A percentile compares a stretch with the other conserved stretches of the same genome.
Conservation (phyloP, 2,888 invertebrate genomes). For the Notodonta dromedarius region DNA sequence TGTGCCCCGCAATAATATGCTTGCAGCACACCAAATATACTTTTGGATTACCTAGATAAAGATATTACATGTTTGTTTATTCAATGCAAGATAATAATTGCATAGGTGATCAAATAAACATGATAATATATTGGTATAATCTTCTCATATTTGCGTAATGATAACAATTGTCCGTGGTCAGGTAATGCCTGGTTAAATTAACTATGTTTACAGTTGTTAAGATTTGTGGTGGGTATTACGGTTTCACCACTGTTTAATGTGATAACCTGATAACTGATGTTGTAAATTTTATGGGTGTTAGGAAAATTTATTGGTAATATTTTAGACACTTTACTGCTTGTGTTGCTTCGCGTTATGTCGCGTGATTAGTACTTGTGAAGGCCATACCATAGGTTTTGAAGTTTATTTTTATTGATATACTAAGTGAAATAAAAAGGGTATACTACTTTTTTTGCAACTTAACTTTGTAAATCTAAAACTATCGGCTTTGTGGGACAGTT, state of each 20-base stretch:
- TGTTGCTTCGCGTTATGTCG: background rate
- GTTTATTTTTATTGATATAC: too few relatives aligned
- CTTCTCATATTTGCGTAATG: slow-evolving; percentile 1
- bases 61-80: slow-evolving; percentile 1
- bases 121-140: background rate
- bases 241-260: slow-evolving; percentile 1
- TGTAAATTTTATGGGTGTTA: slow-evolving; percentile 8
- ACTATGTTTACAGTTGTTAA: background rate
- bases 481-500: too few relatives aligned
- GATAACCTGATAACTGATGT: slow-evolving; percentile 7
- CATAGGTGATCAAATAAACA: background rate
- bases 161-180: slow-evolving; percentile 3
- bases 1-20: background rate
- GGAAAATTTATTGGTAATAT: background rate
- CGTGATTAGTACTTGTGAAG: background rate
- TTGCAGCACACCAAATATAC: background rate
- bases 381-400: background rate
- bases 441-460: too few relatives aligned
- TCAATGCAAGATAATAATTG: background rate
- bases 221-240: slow-evolving; percentile 1
- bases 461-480: too few relatives aligned
- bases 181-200: background rate
- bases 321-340: background rate
- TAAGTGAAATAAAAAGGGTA: too few relatives aligned
- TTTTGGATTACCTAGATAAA: background rate